Base-by-base conservation (phyloP, 2,797 vertebrate genomes). In the Philypnodon macrostomus region DNA sequence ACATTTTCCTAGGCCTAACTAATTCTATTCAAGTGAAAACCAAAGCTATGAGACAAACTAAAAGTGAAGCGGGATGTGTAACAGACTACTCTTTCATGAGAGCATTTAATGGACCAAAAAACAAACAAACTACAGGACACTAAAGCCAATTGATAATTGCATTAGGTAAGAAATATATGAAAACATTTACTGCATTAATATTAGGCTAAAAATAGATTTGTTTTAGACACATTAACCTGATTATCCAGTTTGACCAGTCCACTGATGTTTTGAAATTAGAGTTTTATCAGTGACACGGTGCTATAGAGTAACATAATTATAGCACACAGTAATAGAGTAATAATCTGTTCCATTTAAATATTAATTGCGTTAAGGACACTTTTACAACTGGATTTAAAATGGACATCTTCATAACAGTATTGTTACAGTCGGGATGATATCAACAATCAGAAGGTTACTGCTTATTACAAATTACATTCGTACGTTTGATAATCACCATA, bases 1-100 rank as follows among this genome's bases (percentile, higher is more conserved):
- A n/a, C n/a, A n/a, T n/a, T n/a, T n/a, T n/a, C n/a, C n/a, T n/a
- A n/a, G n/a, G n/a, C n/a, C 21, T 3, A 23, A 23, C 21, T 23
- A 23, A 23, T 23, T 23, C 21, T 38, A 4, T 38, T 12, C 16
- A 24, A 7, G 3, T 23, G 7, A 40, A 24, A 7, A 7, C 12
- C 21, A 6, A 19, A 14, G 1, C 26, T 27, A 27, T 27, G 13
- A 13, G 26, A 57, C 27, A 16, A n/a, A 26, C 70, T 53, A 54
- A 39, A 67, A 45, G 13, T 5, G 17, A 37, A 66, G 16, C 37
- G 57, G 42, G 37, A n/a, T 34, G 32, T 11, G 53, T 24, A 5
- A 90, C 80, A 87, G 77, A 80, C 67, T 44, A 18, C 26, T 67
- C 72, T 83, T 87, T 89, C 72, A 89, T 23, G 60, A 3, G 24